Conservation (phyloP, 2,113 vertebrate species). For the Taurulus bubalis region DNA sequence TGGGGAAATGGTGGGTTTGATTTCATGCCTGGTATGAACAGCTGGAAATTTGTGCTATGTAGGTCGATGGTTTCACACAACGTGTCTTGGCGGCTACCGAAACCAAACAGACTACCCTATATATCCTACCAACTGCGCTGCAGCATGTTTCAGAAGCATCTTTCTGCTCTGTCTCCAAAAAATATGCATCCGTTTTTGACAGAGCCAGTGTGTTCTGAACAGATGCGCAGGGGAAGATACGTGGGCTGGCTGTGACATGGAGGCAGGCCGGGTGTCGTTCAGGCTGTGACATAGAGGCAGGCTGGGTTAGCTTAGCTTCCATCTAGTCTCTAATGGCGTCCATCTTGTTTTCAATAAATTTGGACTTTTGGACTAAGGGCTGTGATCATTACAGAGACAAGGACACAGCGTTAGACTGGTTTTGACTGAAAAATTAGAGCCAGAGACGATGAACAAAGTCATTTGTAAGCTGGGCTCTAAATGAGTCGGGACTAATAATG, state of each 20-base stretch:
- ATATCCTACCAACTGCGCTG: neutral
- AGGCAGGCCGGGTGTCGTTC: neutral
- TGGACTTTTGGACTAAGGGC: too few relatives aligned
- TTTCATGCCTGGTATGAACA: neutral
- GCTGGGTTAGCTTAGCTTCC: too few relatives aligned
- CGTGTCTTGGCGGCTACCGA: neutral
- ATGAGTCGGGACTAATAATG: too few relatives aligned
- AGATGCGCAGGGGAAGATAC: neutral
- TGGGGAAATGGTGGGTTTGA: neutral
- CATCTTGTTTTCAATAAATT: too few relatives aligned
- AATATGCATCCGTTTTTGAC: neutral
- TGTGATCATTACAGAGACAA: too few relatives aligned
- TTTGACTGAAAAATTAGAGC: too few relatives aligned
- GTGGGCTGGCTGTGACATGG: neutral
- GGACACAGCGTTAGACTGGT: too few relatives aligned
- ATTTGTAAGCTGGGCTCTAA: too few relatives aligned
- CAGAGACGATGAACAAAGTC: too few relatives aligned
- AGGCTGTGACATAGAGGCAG: neutral
- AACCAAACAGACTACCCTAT: neutral
- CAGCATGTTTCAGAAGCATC: neutral
- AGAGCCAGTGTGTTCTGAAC: neutral
- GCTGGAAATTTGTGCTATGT: neutral
- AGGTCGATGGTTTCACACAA: neutral
- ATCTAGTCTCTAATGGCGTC: too few relatives aligned
- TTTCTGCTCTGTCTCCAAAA: neutral